phyloP scores from a whole-genome alignment of 2,113 vertebrate species.

The Megaleporinus macrocephalus region DNA sequence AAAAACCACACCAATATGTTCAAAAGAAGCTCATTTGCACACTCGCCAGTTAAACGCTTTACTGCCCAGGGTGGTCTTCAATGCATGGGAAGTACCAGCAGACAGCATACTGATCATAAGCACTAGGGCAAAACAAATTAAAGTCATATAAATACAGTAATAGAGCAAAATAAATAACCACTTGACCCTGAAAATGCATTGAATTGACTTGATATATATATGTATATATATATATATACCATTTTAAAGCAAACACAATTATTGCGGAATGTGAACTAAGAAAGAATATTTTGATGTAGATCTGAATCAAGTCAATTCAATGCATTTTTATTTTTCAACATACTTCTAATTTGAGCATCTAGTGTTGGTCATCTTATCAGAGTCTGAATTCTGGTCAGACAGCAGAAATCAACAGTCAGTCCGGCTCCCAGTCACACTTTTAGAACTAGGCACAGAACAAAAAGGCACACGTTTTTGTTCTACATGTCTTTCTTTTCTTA shows the following conservation, averaged over 20 bases:
- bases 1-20: slow-evolving; percentile 64
- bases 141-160: not conserved
- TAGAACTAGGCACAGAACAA: slow-evolving; percentile 5
- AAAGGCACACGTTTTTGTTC: slow-evolving; percentile 20
- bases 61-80: not conserved
- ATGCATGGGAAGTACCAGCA: not conserved
- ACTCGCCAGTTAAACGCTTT: not conserved
- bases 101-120: too few species aligned
- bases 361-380: not conserved
- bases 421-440: not conserved
- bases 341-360: too few species aligned
- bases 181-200: too few species aligned
- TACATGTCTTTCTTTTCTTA: not conserved
- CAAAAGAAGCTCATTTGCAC: not conserved
- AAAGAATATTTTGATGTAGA: not conserved
- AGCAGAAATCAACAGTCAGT: not conserved
- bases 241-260: not conserved
- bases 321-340: too few species aligned
- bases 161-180: not conserved
- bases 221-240: too few species aligned
- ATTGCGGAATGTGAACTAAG: not conserved
- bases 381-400: not conserved
- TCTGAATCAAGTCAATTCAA: too few species aligned
- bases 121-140: too few species aligned
- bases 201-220: too few species aligned